These are phyloP conservation scores for Artibeus lituratus DNA, from an alignment of 2,797 vertebrate species.

Conservation along the genomic window DNA sequence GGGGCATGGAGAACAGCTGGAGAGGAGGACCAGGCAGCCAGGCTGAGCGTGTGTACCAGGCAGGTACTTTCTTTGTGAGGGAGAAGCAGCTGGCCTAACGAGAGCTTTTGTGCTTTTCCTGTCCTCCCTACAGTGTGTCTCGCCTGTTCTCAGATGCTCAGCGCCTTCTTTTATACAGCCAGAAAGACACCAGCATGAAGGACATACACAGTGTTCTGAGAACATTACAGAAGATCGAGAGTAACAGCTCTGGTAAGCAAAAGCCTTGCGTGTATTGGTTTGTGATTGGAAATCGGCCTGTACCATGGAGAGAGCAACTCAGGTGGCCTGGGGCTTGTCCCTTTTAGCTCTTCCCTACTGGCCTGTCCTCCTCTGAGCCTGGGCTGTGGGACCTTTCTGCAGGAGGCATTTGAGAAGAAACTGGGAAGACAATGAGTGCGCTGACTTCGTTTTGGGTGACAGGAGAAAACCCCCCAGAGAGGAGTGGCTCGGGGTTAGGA, in stretches of 20 bases:
- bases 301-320: neutral
- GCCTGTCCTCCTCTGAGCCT: neutral
- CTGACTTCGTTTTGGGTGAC: neutral
- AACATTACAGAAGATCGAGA: conserved; percentile 85
- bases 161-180: conserved; percentile 94
- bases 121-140: conserved; percentile 85
- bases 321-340: neutral
- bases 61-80: neutral
- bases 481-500: neutral
- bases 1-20: neutral
- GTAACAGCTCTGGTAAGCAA: conserved; percentile 84
- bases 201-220: conserved; percentile 88
- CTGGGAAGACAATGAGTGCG: neutral
- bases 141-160: conserved; percentile 93
- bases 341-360: neutral
- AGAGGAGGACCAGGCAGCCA: neutral
- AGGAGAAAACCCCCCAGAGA: neutral
- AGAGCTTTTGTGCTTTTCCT: neutral
- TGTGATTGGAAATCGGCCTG: neutral
- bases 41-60: neutral
- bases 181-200: conserved; percentile 90
- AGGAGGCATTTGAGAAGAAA: neutral
- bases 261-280: neutral
- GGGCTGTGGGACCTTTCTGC: neutral
- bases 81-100: conserved; percentile 7